Evolutionary conservation across 2,888 invertebrate genomes (phyloP).

Genomic region (Leistus spinibarbis): DNA sequence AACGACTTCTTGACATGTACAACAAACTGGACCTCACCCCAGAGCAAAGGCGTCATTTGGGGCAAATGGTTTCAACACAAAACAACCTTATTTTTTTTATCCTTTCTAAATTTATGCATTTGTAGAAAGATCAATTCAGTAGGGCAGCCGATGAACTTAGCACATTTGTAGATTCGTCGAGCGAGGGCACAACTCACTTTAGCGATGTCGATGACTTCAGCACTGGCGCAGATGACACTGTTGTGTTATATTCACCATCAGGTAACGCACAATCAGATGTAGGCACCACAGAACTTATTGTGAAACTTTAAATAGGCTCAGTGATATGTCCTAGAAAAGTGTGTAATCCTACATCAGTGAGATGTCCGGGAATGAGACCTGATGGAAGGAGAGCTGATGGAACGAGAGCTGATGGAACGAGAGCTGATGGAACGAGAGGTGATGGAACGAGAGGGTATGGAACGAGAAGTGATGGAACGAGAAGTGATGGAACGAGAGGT

Average conservation of each 20-base stretch:
- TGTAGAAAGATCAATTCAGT: constrained; percentile 15
- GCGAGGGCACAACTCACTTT: constrained; percentile 1
- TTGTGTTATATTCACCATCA: not conserved
- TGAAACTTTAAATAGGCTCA: not conserved
- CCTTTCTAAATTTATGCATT: not conserved
- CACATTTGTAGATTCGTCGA: constrained; percentile 2
- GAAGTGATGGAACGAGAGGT: no score
- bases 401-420: not conserved
- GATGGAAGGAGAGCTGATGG: no score
- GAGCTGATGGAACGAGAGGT: constrained; percentile 15
- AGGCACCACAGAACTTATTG: not conserved
- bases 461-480: no score
- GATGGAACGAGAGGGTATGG: no score
- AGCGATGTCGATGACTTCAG: constrained; percentile 9
- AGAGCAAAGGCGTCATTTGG: constrained; percentile 49
- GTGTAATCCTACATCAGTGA: no score
- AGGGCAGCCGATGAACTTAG: constrained; percentile 22
- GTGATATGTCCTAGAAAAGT: no score
- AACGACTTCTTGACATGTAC: constrained; percentile 48
- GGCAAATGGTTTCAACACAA: constrained; percentile 43
- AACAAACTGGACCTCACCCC: constrained; percentile 48
- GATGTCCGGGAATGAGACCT: no score
- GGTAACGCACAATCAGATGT: not conserved
- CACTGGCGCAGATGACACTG: not conserved
- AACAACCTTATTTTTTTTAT: not conserved